A percentile compares a stretch with the other conserved stretches of the same genome.
Evolutionary conservation across 2,113 vertebrate species (phyloP).

Genomic region (Sinocyclocheilus maitianheensis): DNA sequence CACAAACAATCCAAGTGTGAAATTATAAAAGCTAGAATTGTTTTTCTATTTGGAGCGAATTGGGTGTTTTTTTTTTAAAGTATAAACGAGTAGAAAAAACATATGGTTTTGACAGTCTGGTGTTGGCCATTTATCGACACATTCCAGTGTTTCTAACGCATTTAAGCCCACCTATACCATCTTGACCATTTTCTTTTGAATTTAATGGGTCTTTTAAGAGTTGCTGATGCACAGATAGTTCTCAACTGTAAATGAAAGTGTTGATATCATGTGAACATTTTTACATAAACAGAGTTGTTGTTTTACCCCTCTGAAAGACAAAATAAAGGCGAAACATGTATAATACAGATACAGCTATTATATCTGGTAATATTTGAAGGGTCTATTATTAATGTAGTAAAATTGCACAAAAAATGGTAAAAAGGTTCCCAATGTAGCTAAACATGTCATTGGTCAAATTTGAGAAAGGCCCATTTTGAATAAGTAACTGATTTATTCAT

Average conservation of each 20-base stretch:
- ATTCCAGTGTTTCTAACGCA: not conserved
- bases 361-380: not conserved
- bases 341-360: not conserved
- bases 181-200: not conserved
- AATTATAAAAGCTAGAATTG: not conserved
- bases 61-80: not conserved
- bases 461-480: not conserved
- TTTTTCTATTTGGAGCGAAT: not conserved
- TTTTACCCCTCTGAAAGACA: not conserved
- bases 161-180: not conserved
- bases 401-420: too few species aligned
- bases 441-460: not conserved
- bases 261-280: too few species aligned
- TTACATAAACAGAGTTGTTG: not conserved
- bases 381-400: not conserved
- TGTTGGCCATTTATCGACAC: not conserved
- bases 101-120: not conserved
- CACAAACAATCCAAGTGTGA: conserved; percentile 9
- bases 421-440: too few species aligned
- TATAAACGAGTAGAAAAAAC: not conserved
- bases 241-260: not conserved
- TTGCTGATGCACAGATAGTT: not conserved
- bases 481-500: not conserved
- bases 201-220: not conserved
- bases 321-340: not conserved